These are phyloP conservation scores for Seira ritae DNA, from an alignment of 2,888 invertebrate genomes.

Conservation along the genomic window DNA sequence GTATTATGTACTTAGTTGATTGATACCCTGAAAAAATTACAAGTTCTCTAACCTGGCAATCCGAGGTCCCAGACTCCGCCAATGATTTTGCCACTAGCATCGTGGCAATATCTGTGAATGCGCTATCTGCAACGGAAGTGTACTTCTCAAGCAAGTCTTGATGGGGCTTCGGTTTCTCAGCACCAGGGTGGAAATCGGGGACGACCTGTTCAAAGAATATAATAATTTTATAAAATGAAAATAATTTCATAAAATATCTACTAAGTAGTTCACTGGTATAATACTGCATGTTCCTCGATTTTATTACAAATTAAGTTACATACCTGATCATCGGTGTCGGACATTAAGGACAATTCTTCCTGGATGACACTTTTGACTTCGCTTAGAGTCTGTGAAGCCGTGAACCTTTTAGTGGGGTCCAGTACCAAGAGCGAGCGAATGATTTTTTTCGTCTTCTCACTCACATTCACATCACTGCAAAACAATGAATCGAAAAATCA, in stretches of 20 bases:
- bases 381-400: constrained; percentile 83
- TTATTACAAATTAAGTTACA: neutral
- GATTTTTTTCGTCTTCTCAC: constrained; percentile 81
- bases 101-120: constrained; percentile 29
- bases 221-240: neutral
- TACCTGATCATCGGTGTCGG: constrained; percentile 74
- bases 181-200: constrained; percentile 55
- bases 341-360: constrained; percentile 66
- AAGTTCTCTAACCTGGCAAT: constrained; percentile 28
- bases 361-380: constrained; percentile 79
- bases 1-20: too few relatives aligned
- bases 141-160: neutral
- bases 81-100: constrained; percentile 17
- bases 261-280: too few relatives aligned
- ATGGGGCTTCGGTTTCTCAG: constrained; percentile 32
- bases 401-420: constrained; percentile 82
- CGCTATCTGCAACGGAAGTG: constrained; percentile 12
- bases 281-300: too few relatives aligned
- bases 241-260: too few relatives aligned
- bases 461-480: constrained; percentile 79
- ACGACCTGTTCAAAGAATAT: constrained; percentile 56
- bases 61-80: neutral
- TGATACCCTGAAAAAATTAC: too few relatives aligned
- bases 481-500: neutral
- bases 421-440: constrained; percentile 83